Evolutionary conservation across 2,888 invertebrate genomes (phyloP), one percentile per base, ranked within the genome.

Genomic region (Melanargia galathea): DNA sequence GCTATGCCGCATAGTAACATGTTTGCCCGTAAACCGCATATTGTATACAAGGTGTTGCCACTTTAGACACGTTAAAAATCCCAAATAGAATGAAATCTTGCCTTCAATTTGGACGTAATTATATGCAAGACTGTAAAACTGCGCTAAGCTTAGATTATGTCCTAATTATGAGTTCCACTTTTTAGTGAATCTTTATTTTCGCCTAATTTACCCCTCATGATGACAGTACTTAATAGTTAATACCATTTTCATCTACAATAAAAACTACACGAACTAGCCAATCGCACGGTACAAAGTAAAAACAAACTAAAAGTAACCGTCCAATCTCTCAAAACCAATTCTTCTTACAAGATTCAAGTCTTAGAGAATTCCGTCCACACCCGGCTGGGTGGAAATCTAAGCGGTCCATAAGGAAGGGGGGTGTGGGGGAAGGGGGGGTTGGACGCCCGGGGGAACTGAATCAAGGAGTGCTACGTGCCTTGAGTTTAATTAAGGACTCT

Each of bases 381-480:
- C 82, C 81, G 82, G 78, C 65, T 81, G 87, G 89, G 88, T 79
- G 87, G 85, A 90, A 90, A 90, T 91, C 90, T 90, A 90, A 90
- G 90, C 90, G 87, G 87, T 86, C 88, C 90, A 89, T 89, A 89
- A 90, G 90, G 86, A 84, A 85, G 77, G 84, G 80, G 82, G 81
- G 77, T 77, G 77, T 77, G 73, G 76, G 77, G 84, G 80, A 82
- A 80, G 77, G 78, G 77, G 78, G 73, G 76, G 71, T 74, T 35
- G 20, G 33, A 22, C 52, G 58, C 79, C 80, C 77, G 77, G 78
- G 84, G 88, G 82, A 85, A 86, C 86, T 89, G 90, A 90, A 90
- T 90, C 90, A 90, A 90, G 90, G 90, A 90, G 87, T 82, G 83
- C 78, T 90, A 90, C 90, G 90, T 90, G 90, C 86, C 78, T 77